A percentile compares a stretch with the other conserved stretches of the same genome.
Evolutionary conservation across 2,797 vertebrate genomes (phyloP).

Genomic region (Sebastes trivittatus): DNA sequence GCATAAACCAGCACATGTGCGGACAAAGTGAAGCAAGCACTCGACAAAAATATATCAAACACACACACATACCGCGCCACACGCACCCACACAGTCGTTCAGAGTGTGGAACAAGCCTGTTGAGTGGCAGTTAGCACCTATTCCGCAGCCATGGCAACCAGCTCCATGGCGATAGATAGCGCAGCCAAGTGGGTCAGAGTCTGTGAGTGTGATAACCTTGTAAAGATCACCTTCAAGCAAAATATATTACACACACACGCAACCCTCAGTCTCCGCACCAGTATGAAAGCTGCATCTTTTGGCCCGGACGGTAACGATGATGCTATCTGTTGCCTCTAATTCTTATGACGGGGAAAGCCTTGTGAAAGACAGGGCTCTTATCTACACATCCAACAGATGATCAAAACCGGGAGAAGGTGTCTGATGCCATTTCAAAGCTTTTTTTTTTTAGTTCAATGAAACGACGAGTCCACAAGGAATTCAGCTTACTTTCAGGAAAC

Average conservation of each 20-base stretch:
- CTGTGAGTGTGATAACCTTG: conserved; percentile 77
- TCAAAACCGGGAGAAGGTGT: conserved; percentile 56
- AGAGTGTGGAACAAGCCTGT: conserved; percentile 74
- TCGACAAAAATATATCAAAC: not conserved
- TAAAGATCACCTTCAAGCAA: conserved; percentile 77
- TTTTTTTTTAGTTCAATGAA: conserved; percentile 47
- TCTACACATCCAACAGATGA: conserved; percentile 60
- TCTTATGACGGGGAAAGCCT: conserved; percentile 23
- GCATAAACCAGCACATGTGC: not conserved
- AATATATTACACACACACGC: conserved; percentile 58
- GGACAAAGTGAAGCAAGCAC: conserved; percentile 4
- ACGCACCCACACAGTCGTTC: conserved; percentile 60
- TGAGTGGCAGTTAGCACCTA: conserved; percentile 86
- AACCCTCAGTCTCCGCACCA: conserved; percentile 16
- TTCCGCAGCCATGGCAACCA: conserved; percentile 86
- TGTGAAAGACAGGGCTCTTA: conserved; percentile 46
- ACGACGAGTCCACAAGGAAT: conserved; percentile 62
- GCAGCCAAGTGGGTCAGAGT: conserved; percentile 86
- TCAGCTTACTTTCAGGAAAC: conserved; percentile 40
- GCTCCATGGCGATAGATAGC: conserved; percentile 78
- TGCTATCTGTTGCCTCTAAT: conserved; percentile 36
- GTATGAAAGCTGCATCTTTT: conserved; percentile 29
- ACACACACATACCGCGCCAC: conserved; percentile 39
- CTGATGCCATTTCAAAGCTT: conserved; percentile 69
- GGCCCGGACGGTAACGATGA: conserved; percentile 16